phyloP scores from a whole-genome alignment of 2,888 invertebrate species.

The Salpingus planirostris region DNA sequence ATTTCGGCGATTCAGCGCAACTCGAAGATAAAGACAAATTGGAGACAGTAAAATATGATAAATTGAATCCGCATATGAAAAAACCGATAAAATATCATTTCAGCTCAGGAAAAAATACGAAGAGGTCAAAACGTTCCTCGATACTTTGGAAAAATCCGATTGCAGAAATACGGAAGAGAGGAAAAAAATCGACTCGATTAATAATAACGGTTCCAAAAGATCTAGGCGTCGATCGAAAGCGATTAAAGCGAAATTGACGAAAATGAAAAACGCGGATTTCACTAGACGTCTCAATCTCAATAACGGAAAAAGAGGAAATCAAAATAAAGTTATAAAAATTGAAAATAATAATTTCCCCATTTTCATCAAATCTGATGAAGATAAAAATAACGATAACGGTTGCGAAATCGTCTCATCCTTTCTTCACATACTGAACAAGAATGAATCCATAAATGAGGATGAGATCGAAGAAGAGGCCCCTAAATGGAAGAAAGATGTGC shows the following conservation, averaged over 20 bases:
- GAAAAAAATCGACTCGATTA: constrained; percentile 8
- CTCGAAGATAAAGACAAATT: no score
- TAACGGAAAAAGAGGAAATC: constrained; percentile 4
- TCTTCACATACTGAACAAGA: no score
- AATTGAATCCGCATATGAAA: no score
- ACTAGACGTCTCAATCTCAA: constrained; percentile 17
- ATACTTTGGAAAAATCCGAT: background rate
- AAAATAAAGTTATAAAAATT: background rate
- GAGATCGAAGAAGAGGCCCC: constrained; percentile 9
- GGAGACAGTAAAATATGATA: no score
- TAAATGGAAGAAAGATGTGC: constrained; percentile 25
- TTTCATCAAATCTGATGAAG: background rate
- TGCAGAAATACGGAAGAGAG: constrained; percentile 1
- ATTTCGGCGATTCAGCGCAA: no score
- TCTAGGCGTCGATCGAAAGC: constrained; percentile 27
- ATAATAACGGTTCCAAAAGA: constrained; percentile 18
- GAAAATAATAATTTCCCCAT: no score
- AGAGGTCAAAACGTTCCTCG: no score
- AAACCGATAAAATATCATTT: no score
- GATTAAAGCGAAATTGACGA: constrained; percentile 27
- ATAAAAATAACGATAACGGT: background rate
- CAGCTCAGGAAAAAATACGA: no score
- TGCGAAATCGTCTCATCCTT: no score
- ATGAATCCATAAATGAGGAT: no score
- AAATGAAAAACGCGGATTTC: constrained; percentile 27